Percentiles rank a stretch among this genome's conserved stretches.
These are phyloP conservation scores for Nycticebus coucang DNA, from an alignment of 2,113 vertebrate genomes.

Conservation along the genomic window DNA sequence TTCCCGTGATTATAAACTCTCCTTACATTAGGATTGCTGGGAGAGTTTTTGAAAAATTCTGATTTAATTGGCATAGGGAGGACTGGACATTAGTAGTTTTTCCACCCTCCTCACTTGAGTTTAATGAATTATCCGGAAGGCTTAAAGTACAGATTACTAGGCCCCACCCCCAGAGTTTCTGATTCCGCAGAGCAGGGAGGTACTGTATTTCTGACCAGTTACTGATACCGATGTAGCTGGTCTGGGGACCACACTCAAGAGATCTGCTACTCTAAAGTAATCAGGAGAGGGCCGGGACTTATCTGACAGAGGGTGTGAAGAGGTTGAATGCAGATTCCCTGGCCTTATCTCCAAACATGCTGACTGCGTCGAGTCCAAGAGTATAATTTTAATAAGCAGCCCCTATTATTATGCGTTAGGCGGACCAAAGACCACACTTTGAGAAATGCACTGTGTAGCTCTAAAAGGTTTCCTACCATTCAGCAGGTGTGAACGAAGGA, in stretches of 20 bases:
- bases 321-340: background rate
- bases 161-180: too few relatives aligned
- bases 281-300: background rate
- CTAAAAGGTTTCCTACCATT: background rate
- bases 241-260: background rate
- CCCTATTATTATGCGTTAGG: background rate
- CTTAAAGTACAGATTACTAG: background rate
- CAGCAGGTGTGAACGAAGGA: background rate
- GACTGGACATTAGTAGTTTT: background rate
- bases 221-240: background rate
- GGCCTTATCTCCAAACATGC: background rate
- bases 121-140: background rate
- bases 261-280: background rate
- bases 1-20: background rate
- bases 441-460: background rate
- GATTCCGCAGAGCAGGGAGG: background rate
- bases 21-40: background rate
- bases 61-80: background rate
- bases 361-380: too few relatives aligned
- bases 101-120: background rate
- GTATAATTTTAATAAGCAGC: background rate
- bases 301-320: background rate
- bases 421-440: background rate
- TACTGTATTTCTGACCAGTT: background rate
- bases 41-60: background rate